Evolutionary conservation across 2,797 vertebrate genomes (phyloP).

Genomic region (Melanogrammus aeglefinus): DNA sequence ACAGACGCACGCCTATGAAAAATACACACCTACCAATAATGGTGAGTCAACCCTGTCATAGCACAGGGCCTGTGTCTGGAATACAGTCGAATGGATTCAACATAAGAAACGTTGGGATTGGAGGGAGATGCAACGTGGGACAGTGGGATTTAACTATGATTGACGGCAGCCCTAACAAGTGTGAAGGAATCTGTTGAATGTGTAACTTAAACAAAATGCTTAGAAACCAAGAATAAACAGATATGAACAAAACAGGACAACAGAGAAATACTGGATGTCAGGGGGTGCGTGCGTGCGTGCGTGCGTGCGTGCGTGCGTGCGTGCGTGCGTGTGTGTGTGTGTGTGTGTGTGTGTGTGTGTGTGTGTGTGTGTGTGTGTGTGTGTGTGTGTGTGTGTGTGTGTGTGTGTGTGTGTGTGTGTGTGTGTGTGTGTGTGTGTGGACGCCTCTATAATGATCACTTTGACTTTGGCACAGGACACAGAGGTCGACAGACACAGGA

Average conservation of each 20-base stretch:
- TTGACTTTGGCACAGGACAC: constrained; percentile 49
- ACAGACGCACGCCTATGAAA: neutral
- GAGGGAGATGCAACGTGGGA: no score
- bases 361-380: neutral
- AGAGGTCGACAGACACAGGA: constrained; percentile 35
- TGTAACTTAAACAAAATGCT: neutral
- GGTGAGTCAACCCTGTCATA: neutral
- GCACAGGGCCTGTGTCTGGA: no score
- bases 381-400: neutral
- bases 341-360: neutral
- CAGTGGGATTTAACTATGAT: neutral
- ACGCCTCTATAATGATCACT: constrained; percentile 46
- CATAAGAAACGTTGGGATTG: no score
- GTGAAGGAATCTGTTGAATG: neutral
- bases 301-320: constrained; percentile 10
- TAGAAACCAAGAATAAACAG: neutral
- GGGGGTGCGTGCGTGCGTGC: neutral
- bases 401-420: constrained; percentile 5
- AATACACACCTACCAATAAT: constrained; percentile 5
- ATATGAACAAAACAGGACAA: neutral
- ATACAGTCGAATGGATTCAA: no score
- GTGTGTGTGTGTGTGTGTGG: constrained; percentile 6
- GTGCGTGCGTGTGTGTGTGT: constrained; percentile 10
- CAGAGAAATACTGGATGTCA: neutral
- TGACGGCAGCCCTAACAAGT: neutral